These are phyloP conservation scores for Heliopora coerulea DNA, from an alignment of 92 coral and sea anemone species.

Conservation along the genomic window DNA sequence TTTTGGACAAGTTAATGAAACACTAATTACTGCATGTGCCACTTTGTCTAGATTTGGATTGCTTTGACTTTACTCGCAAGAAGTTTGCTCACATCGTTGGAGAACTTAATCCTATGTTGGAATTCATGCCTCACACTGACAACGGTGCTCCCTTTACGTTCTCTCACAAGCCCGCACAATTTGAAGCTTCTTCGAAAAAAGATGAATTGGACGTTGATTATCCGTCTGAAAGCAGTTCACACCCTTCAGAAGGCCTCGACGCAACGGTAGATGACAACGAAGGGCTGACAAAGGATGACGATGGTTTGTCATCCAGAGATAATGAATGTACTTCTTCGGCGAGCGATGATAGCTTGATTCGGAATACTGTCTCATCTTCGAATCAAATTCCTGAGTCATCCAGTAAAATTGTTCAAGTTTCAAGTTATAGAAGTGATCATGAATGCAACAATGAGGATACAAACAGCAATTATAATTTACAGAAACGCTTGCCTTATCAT, in stretches of 20 bases:
- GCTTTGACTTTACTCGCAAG: constrained; percentile 79
- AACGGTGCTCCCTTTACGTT: constrained; percentile 73
- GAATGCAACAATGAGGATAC: not conserved
- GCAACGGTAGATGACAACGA: not conserved
- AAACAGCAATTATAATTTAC: too few species aligned
- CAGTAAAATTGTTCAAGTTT: too few species aligned
- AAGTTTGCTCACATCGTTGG: constrained; percentile 65
- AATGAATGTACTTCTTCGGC: too few species aligned
- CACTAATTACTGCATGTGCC: not conserved
- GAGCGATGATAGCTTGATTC: too few species aligned
- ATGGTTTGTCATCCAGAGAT: too few species aligned
- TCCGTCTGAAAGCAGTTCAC: not conserved
- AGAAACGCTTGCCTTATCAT: too few species aligned
- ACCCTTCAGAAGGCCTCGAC: constrained; percentile 14
- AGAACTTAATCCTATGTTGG: constrained; percentile 91
- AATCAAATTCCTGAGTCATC: too few species aligned
- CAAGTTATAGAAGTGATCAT: too few species aligned
- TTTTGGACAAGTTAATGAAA: too few species aligned
- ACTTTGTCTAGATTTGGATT: constrained; percentile 63
- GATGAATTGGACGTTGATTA: not conserved
- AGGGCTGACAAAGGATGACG: not conserved
- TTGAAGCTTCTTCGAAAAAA: not conserved
- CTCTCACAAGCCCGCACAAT: constrained; percentile 32
- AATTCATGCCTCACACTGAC: constrained; percentile 88
- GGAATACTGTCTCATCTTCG: too few species aligned